Evolutionary conservation across 2,888 invertebrate species (phyloP), one percentile per base, ranked within the genome.

Genomic region (Dasypogon diadema): DNA sequence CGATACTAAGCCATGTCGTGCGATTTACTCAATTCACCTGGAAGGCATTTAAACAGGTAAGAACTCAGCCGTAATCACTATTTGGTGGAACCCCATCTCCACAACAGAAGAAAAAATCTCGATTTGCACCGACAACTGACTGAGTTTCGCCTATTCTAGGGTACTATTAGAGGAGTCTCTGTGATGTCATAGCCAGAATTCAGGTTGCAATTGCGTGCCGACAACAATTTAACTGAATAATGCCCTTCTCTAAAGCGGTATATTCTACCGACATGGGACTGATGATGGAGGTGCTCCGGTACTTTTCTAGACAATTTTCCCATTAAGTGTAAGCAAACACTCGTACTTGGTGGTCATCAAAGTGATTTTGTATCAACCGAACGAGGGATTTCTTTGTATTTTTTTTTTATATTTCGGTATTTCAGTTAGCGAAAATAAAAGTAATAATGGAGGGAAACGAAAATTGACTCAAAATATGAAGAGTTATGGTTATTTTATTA

Each of bases 171-270:
- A 65, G 65, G 4, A 65, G 48, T 14, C 65, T 26, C 46, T 14
- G 14, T 65, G 65, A 65, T 65, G 65, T 65, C 65, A 65, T 46
- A 65, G 12, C 65, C n/a, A 46, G 65, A 65, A 65, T 65, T 65
- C 48, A 65, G 24, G 65, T 65, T 65, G 46, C 65, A 65, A 65
- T 65, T 65, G 65, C 65, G 65, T 65, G 65, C 48, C 65, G 65
- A 65, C 65, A 65, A 48, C 65, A 24, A 65, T 65, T 65, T 65
- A 65, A 22, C 24, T 60, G 42, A 65, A 48, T 48, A 65, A 65
- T 65, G 65, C 65, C 21, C 24, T 22, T 14, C 26, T 48, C n/a
- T 42, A 46, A 30, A 63, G 63, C 63, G 22, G 42, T 42, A 42
- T 42, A 63, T 42, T 12, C 65, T 24, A 18, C 8, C 48, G 26